Percentiles rank a stretch among this genome's conserved stretches.
phyloP scores from a whole-genome alignment of 2,797 vertebrate genomes.

The Synaphobranchus kaupii region DNA sequence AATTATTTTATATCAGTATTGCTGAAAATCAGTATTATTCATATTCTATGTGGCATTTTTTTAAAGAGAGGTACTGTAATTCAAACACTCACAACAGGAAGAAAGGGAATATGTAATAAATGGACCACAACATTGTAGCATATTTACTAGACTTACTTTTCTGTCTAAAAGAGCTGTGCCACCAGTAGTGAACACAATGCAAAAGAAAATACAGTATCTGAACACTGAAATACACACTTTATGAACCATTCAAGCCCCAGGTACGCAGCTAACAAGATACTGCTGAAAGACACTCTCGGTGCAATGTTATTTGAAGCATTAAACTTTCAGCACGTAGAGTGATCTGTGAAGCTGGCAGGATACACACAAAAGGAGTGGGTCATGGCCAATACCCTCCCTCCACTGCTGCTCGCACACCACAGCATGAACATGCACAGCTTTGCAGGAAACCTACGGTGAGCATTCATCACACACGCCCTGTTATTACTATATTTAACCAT shows the following conservation, averaged over 20 bases:
- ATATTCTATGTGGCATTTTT: no score
- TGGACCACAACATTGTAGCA: not conserved
- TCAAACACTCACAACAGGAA: not conserved
- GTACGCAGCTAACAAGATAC: not conserved
- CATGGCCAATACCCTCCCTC: not conserved
- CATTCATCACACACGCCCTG: not conserved
- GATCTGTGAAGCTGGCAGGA: slow-evolving; percentile 12
- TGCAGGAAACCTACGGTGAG: not conserved
- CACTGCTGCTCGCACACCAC: not conserved
- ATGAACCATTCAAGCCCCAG: not conserved
- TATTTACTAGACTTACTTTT: not conserved
- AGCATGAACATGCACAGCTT: not conserved
- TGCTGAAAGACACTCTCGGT: not conserved
- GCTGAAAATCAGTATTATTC: not conserved
- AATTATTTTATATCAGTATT: not conserved
- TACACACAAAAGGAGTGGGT: not conserved
- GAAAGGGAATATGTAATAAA: not conserved
- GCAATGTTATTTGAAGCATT: not conserved
- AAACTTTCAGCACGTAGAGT: slow-evolving; percentile 2
- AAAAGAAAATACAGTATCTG: not conserved
- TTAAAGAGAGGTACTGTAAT: not conserved
- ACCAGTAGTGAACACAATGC: not conserved
- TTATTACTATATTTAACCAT: not conserved
- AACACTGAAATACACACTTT: not conserved
- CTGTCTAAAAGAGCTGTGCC: not conserved